A percentile compares a stretch with the other conserved stretches of the same genome.
Conservation (phyloP, 2,888 invertebrate species). For the Harmothoe impar region DNA sequence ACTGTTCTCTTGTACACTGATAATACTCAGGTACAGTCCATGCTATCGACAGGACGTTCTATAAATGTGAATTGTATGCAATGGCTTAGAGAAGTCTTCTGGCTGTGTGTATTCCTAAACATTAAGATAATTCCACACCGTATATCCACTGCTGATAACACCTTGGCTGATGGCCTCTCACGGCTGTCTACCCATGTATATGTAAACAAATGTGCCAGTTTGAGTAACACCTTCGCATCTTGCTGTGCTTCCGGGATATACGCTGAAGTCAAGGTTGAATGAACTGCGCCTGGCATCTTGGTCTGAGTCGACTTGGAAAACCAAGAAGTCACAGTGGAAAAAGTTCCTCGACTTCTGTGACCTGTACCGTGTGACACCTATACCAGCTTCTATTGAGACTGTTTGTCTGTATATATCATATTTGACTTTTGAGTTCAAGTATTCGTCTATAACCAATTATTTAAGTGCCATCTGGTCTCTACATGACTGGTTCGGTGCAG, state of each 20-base stretch:
- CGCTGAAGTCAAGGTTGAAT: neutral
- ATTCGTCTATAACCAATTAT: no score
- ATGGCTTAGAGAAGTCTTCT: neutral
- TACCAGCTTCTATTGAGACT: neutral
- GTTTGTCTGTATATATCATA: neutral
- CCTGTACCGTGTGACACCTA: neutral
- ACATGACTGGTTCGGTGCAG: neutral
- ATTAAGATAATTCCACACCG: neutral
- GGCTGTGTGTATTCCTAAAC: neutral
- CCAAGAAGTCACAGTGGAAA: neutral
- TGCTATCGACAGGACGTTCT: neutral
- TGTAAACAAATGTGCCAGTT: no score
- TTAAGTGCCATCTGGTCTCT: no score
- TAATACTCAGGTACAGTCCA: neutral
- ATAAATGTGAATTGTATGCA: neutral
- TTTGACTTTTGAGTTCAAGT: neutral
- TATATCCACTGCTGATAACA: neutral
- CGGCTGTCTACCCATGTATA: neutral
- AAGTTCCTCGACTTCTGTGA: neutral
- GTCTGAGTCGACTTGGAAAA: neutral
- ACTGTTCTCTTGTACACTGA: no score
- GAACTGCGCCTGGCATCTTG: neutral
- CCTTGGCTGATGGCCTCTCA: neutral
- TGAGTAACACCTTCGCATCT: neutral
- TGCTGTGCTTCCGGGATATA: neutral